Conservation (phyloP, 1,140 invertebrate species). For the Armadillidium nasatum region DNA sequence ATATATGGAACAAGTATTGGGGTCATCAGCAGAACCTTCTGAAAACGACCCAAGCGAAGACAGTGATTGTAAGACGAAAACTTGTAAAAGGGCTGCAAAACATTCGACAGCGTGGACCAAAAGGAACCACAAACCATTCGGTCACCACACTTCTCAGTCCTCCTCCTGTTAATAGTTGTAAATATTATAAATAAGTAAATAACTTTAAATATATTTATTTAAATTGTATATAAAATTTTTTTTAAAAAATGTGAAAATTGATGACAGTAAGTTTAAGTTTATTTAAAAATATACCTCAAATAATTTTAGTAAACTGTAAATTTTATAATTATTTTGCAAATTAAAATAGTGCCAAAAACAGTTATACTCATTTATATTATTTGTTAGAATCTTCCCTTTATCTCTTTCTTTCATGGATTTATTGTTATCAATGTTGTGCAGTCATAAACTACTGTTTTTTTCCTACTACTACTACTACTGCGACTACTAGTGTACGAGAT, state of each 20-base stretch:
- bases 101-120: conserved; percentile 35
- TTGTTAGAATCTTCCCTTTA: too few species aligned
- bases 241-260: neutral
- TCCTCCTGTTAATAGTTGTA: conserved; percentile 33
- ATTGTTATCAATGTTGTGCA: too few species aligned
- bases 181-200: conserved; percentile 7
- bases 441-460: too few species aligned
- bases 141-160: conserved; percentile 36
- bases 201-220: neutral
- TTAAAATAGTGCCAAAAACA: neutral
- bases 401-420: too few species aligned
- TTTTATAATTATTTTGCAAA: neutral
- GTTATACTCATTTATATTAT: neutral
- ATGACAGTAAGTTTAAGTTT: neutral
- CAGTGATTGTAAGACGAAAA: conserved; percentile 38
- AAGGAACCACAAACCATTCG: conserved; percentile 36
- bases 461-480: too few species aligned
- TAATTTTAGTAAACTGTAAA: neutral
- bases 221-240: neutral
- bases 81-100: conserved; percentile 40
- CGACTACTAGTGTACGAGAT: too few species aligned
- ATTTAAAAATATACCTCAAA: conserved; percentile 14
- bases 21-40: conserved; percentile 37
- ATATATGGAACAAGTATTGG: conserved; percentile 45
- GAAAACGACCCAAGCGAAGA: conserved; percentile 39